Percentiles rank a stretch among this genome's conserved stretches.
Evolutionary conservation across 2,797 vertebrate species (phyloP).

Genomic region (Oryzias sinensis): DNA sequence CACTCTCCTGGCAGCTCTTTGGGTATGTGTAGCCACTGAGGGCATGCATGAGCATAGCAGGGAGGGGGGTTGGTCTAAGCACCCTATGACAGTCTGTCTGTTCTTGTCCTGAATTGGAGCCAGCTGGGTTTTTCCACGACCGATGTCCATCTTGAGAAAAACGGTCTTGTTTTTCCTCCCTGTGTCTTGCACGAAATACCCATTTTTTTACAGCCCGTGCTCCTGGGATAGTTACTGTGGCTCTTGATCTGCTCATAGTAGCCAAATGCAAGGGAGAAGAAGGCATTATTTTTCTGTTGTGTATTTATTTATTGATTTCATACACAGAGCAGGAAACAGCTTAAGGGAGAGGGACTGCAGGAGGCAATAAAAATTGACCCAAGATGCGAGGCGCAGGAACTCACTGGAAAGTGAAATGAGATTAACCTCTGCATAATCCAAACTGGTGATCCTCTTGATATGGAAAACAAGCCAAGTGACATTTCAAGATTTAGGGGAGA

Average conservation of each 20-base stretch:
- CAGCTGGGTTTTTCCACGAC: no score
- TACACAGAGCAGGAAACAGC: constrained; percentile 56
- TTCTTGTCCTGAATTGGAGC: constrained; percentile 29
- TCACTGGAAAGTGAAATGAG: constrained; percentile 48
- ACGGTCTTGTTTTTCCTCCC: no score
- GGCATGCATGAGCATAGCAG: constrained; percentile 56
- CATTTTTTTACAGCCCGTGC: no score
- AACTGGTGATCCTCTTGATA: constrained; percentile 42
- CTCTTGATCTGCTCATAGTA: constrained; percentile 35
- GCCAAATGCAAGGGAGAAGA: constrained; percentile 32
- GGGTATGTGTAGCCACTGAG: constrained; percentile 65
- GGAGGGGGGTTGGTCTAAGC: constrained; percentile 38
- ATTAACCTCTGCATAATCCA: constrained; percentile 42
- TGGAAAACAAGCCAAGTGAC: constrained; percentile 23
- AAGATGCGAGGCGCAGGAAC: constrained; percentile 38
- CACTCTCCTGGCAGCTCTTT: constrained; percentile 61
- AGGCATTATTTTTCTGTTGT: constrained; percentile 22
- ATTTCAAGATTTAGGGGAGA: constrained; percentile 17
- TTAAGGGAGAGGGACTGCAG: constrained; percentile 49
- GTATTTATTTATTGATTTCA: constrained; percentile 62
- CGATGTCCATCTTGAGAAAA: no score
- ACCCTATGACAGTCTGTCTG: constrained; percentile 37
- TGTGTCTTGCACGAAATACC: no score
- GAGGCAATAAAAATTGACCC: constrained; percentile 43
- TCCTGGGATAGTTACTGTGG: constrained; percentile 10